Conservation (phyloP, 2,113 vertebrate genomes). For the Benitochromis conjunctus region DNA sequence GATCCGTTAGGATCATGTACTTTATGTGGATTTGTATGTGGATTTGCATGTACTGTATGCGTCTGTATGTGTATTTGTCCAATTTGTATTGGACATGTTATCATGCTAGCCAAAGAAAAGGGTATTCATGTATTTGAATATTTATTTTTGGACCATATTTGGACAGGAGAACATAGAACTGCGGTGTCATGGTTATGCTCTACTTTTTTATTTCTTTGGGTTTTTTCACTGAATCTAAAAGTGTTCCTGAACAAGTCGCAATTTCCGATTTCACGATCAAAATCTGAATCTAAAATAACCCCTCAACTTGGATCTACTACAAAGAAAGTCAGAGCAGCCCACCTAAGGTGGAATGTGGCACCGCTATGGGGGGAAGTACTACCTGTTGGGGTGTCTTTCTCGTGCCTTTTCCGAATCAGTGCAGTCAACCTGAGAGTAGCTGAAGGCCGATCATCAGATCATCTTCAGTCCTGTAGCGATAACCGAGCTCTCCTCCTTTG, state of each 20-base stretch:
- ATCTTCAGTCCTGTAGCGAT: background rate
- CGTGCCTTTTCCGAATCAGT: background rate
- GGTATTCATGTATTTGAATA: background rate
- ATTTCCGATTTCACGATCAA: background rate
- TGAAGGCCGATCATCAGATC: background rate
- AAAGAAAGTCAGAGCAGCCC: no score
- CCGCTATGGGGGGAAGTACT: background rate
- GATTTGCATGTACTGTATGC: no score
- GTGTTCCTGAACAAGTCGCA: background rate
- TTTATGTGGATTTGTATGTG: no score
- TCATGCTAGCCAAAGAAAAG: background rate
- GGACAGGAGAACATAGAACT: background rate
- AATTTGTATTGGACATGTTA: background rate
- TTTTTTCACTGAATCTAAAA: background rate
- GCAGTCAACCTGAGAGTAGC: background rate
- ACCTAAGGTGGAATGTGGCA: background rate
- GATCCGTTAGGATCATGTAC: background rate
- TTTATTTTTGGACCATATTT: background rate
- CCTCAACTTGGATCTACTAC: no score
- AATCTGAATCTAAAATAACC: background rate
- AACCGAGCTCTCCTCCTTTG: background rate
- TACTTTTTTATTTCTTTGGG: background rate
- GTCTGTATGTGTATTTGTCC: no score
- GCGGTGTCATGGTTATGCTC: background rate
- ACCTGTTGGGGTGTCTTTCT: background rate